A percentile compares a stretch with the other conserved stretches of the same genome.
Evolutionary conservation across 1,140 invertebrate genomes (phyloP).

Genomic region (Littorina saxatilis): DNA sequence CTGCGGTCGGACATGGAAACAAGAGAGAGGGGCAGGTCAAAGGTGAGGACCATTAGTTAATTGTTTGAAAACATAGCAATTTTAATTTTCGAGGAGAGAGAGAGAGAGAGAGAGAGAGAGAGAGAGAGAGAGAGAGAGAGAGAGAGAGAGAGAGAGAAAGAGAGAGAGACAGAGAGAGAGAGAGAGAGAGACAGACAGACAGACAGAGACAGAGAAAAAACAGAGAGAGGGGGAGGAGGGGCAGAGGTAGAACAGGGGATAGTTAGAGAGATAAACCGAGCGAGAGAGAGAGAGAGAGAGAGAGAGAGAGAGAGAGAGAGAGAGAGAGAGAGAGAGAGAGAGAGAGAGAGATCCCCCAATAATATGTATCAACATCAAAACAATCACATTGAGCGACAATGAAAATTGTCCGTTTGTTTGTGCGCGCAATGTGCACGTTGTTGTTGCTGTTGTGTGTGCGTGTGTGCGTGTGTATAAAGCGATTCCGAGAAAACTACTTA

Average conservation of each 20-base stretch:
- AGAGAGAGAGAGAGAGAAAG: slow-evolving; percentile 22
- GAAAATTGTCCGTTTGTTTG: not conserved
- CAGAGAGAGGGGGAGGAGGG: no score
- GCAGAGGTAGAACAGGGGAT: no score
- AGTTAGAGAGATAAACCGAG: no score
- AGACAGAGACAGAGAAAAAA: not conserved
- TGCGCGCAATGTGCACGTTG: no score
- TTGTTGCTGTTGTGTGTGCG: no score
- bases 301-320: no score
- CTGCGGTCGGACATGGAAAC: slow-evolving; percentile 52
- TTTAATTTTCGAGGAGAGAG: not conserved
- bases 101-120: not conserved
- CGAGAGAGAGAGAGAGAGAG: no score
- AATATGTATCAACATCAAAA: no score
- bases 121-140: slow-evolving; percentile 6
- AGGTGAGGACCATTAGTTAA: not conserved
- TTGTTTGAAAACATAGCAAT: not conserved
- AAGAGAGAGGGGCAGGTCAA: slow-evolving; percentile 34
- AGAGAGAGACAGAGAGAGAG: slow-evolving; percentile 4
- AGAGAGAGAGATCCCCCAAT: no score
- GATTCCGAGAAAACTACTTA: no score
- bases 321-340: no score
- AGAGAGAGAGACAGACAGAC: slow-evolving; percentile 25
- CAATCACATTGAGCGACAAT: no score
- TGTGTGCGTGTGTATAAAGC: not conserved